Evolutionary conservation across 2,797 vertebrate species (phyloP), one percentile per base, ranked within the genome.

Genomic region (Gephyroberyx darwinii): DNA sequence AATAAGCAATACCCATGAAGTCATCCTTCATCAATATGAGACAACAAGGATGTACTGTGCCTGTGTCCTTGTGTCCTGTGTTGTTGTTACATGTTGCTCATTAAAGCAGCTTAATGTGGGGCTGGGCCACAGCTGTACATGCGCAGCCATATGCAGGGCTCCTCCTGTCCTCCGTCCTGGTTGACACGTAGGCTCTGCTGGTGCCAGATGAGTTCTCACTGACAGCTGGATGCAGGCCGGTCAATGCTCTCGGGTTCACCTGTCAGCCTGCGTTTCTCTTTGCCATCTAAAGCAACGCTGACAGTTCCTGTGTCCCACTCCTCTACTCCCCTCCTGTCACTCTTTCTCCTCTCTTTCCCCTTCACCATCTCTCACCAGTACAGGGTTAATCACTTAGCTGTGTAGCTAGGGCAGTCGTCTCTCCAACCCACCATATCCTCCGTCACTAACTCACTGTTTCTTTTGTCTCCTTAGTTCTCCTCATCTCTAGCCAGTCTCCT

Each of bases 221-320:
- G 94, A 93, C 92, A 93, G 91, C 90, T 92, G 89, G 90, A 93
- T 91, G 88, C 84, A 88, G 87, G 89, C 91, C 71, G 90, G 88
- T 92, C 92, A 90, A 93, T 93, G 89, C 93, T 93, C 92, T 71
- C 51, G 92, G 90, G 93, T 88, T 91, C 90, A 92, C 88, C 93
- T 94, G 94, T 95, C 94, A 94, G 87, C 81, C 87, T 65, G 55
- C 19, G 89, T 93, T 91, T 91, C 91, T 87, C 78, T 85, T 81
- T 70, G 60, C 82, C 65, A 82, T 85, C 87, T 86, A 93, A 93
- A 94, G 82, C 86, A 80, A 87, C 50, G 51, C 77, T 93, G 92
- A 92, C 93, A 93, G 89, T 74, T 88, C 81, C 83, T 84, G 81
- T 66, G 76, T 89, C 89, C 80, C 86, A 79, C 75, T 83, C 75